Evolutionary conservation across 2,888 invertebrate species (phyloP).

Genomic region (Nipponacmea schrenckii): DNA sequence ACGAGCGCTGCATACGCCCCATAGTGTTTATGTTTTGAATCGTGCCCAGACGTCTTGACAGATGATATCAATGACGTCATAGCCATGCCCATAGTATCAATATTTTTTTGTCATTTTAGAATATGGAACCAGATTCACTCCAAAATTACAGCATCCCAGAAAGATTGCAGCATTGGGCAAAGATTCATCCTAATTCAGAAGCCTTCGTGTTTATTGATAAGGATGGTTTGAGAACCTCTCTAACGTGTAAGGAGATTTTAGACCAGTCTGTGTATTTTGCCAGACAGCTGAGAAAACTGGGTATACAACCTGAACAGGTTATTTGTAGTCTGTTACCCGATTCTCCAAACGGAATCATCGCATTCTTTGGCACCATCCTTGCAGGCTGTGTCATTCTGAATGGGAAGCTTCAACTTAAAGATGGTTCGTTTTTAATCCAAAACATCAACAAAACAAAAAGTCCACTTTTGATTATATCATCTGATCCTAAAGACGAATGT

Average conservation of each 20-base stretch:
- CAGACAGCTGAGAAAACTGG: neutral
- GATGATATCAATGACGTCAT: too few relatives aligned
- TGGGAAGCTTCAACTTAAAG: conserved; percentile 1
- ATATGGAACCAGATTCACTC: too few relatives aligned
- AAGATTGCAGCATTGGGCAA: conserved; percentile 8
- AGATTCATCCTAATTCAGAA: neutral
- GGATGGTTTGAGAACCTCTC: neutral
- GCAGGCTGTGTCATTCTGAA: conserved; percentile 5
- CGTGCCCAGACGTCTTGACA: too few relatives aligned
- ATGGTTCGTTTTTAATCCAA: conserved; percentile 10
- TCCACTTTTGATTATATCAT: neutral
- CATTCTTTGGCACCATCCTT: conserved; percentile 2
- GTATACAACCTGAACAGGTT: conserved; percentile 7
- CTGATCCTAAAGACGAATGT: neutral
- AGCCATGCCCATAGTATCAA: too few relatives aligned
- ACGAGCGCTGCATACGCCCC: too few relatives aligned
- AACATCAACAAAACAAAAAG: neutral
- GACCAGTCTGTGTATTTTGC: conserved; percentile 6
- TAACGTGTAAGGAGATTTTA: conserved; percentile 10
- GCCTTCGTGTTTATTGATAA: conserved; percentile 13
- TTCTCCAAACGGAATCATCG: conserved; percentile 7
- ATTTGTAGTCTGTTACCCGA: conserved; percentile 11
- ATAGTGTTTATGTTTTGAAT: too few relatives aligned
- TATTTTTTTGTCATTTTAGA: too few relatives aligned
- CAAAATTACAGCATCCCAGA: conserved; percentile 5